A percentile compares a stretch with the other conserved stretches of the same genome.
These are phyloP conservation scores for Agrotis exclamationis DNA, from an alignment of 2,888 invertebrate species.

Conservation along the genomic window DNA sequence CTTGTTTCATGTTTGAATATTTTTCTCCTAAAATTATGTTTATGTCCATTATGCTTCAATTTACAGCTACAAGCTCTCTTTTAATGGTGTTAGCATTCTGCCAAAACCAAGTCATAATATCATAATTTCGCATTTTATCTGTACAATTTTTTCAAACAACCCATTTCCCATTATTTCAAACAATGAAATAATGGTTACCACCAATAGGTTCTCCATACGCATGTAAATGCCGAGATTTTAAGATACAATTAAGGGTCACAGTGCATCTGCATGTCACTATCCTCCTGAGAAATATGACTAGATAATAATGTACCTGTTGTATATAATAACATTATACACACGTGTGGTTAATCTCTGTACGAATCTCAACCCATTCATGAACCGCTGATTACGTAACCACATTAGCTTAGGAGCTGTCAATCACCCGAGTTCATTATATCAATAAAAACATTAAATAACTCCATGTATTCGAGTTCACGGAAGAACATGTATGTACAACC, in stretches of 20 bases:
- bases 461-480: conserved; percentile 47
- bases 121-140: neutral
- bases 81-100: neutral
- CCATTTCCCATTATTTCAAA: neutral
- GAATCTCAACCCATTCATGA: conserved; percentile 54
- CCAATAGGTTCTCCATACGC: neutral
- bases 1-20: conserved; percentile 40
- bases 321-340: conserved; percentile 21
- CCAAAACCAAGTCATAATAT: neutral
- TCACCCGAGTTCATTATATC: conserved; percentile 43
- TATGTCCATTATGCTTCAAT: conserved; percentile 10
- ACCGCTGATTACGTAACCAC: conserved; percentile 45
- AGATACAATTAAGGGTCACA: conserved; percentile 17
- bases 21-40: conserved; percentile 24
- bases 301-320: conserved; percentile 21
- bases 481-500: conserved; percentile 59
- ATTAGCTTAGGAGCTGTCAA: conserved; percentile 47
- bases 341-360: conserved; percentile 16
- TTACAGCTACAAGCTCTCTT: conserved; percentile 25
- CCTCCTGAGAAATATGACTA: conserved; percentile 3
- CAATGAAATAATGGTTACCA: neutral
- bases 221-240: conserved; percentile 16
- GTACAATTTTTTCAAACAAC: neutral
- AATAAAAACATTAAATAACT: conserved; percentile 51
- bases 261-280: conserved; percentile 5